These are phyloP conservation scores for Trissonchulus sp. DNA, from an alignment of 2,888 invertebrate genomes.

Conservation along the genomic window DNA sequence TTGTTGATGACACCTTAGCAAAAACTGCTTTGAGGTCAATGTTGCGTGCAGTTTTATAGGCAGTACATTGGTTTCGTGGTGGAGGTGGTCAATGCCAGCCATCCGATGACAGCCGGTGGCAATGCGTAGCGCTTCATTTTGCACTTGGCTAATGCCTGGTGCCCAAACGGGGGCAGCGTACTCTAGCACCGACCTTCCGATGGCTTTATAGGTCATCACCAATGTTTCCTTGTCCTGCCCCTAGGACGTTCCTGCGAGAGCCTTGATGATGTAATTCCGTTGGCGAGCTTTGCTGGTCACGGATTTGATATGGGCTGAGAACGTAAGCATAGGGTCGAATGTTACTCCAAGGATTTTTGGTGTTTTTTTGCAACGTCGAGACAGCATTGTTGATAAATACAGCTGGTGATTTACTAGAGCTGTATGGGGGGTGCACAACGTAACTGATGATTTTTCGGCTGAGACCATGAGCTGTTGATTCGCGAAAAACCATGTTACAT, in stretches of 20 bases:
- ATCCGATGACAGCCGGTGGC: not conserved
- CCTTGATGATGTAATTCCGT: not conserved
- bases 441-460: constrained; percentile 1
- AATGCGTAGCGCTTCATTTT: not conserved
- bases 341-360: constrained; percentile 3
- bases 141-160: not conserved
- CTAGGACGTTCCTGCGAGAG: not conserved
- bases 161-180: constrained; percentile 7
- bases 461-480: constrained; percentile 5
- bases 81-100: not conserved
- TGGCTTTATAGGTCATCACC: not conserved
- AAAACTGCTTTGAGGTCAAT: not conserved
- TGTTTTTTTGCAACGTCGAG: too few species aligned
- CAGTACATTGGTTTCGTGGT: not conserved
- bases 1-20: not conserved
- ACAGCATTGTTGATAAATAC: too few species aligned
- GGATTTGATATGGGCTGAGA: constrained; percentile 5
- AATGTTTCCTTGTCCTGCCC: constrained; percentile 9
- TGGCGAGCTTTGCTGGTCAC: not conserved
- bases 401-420: too few species aligned
- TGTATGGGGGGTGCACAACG: not conserved
- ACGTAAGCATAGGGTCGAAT: not conserved
- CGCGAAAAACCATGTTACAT: not conserved
- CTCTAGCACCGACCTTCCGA: not conserved
- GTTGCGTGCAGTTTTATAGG: not conserved